Conservation (phyloP, 2,113 vertebrate genomes). For the Syngnathus floridae region DNA sequence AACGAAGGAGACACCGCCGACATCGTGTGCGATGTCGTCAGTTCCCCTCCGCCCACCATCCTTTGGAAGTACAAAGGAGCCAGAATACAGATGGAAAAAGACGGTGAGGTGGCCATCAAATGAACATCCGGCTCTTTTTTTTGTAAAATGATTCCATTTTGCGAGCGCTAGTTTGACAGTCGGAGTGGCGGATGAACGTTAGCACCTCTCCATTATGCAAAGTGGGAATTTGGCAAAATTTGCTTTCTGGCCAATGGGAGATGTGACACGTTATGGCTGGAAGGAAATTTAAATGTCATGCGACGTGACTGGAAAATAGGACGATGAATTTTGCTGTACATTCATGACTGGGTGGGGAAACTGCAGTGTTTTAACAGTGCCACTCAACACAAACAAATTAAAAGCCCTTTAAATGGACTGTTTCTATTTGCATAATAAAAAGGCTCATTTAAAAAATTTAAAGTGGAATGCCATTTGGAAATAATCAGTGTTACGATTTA, state of each 20-base stretch:
- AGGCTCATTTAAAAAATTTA: neutral
- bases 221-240: neutral
- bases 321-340: neutral
- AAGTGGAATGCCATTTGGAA: neutral
- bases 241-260: neutral
- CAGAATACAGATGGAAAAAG: slow-evolving; percentile 87
- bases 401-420: neutral
- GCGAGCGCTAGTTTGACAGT: neutral
- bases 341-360: neutral
- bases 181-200: neutral
- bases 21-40: slow-evolving; percentile 87
- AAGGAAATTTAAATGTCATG: neutral
- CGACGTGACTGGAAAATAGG: neutral
- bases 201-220: neutral
- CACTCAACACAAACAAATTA: neutral
- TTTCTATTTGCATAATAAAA: neutral
- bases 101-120: slow-evolving; percentile 74
- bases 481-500: neutral
- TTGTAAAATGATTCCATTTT: neutral
- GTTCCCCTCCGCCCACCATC: slow-evolving; percentile 86
- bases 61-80: slow-evolving; percentile 89
- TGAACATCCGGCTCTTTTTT: neutral
- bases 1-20: slow-evolving; percentile 86
- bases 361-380: neutral
- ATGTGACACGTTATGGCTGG: neutral